These are phyloP conservation scores for Odontomachus brunneus DNA, from an alignment of 1,140 invertebrate species.

Conservation along the genomic window DNA sequence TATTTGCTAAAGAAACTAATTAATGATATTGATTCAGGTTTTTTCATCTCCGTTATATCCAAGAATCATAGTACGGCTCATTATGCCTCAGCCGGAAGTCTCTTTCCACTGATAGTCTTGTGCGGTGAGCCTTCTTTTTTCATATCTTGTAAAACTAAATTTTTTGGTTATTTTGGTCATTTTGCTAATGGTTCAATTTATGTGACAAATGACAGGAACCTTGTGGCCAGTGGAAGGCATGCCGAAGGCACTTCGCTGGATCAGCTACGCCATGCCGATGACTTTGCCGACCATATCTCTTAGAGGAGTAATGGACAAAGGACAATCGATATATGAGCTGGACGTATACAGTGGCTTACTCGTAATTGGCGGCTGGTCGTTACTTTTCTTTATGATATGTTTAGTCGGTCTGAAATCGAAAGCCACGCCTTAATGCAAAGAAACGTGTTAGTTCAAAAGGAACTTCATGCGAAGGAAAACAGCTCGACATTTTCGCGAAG, in stretches of 20 bases:
- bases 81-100: conserved; percentile 93
- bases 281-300: conserved; percentile 89
- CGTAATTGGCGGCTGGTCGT: conserved; percentile 86
- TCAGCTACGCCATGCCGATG: conserved; percentile 88
- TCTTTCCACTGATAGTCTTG: conserved; percentile 94
- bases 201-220: conserved; percentile 87
- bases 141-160: neutral
- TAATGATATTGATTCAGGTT: conserved; percentile 83
- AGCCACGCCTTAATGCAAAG: neutral
- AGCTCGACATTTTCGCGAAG: neutral
- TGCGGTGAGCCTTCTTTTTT: conserved; percentile 87
- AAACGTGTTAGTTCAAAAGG: too few relatives aligned
- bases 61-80: conserved; percentile 92
- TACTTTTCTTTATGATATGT: conserved; percentile 82
- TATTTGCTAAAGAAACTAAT: neutral
- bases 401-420: conserved; percentile 81
- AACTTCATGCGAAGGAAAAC: neutral
- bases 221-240: conserved; percentile 96
- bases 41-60: conserved; percentile 92
- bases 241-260: conserved; percentile 85
- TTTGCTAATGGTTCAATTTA: conserved; percentile 15
- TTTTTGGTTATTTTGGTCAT: conserved; percentile 3
- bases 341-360: conserved; percentile 88
- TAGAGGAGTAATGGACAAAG: conserved; percentile 88
- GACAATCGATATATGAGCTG: conserved; percentile 85